phyloP scores from a whole-genome alignment of 2,888 invertebrate species.

The Ommatoiulus sabulosus region DNA sequence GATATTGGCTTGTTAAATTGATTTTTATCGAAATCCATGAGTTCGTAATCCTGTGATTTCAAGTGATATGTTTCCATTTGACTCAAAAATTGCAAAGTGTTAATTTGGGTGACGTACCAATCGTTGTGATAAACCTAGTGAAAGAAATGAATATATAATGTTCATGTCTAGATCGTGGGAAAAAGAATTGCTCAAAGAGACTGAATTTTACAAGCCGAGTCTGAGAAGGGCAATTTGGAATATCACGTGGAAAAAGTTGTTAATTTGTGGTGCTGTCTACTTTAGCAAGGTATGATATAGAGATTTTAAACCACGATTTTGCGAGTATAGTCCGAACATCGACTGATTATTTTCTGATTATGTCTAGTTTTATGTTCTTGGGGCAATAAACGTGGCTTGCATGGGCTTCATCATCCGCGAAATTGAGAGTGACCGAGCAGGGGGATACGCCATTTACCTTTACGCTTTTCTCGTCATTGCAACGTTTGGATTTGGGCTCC shows the following conservation, averaged over 20 bases:
- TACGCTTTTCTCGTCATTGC: constrained; percentile 3
- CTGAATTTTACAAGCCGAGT: background rate
- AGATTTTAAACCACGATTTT: constrained; percentile 14
- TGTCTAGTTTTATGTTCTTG: constrained; percentile 49
- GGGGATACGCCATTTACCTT: background rate
- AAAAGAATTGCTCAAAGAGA: constrained; percentile 12
- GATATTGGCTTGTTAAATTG: background rate
- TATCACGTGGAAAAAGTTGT: background rate
- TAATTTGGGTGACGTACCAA: background rate
- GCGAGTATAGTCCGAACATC: background rate
- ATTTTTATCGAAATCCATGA: no score
- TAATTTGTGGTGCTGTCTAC: constrained; percentile 5
- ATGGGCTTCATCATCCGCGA: constrained; percentile 29
- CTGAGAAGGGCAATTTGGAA: constrained; percentile 45
- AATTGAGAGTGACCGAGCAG: background rate
- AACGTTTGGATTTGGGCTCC: constrained; percentile 46
- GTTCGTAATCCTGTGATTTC: no score
- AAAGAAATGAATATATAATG: background rate
- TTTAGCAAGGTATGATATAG: constrained; percentile 42
- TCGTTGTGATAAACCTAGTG: background rate
- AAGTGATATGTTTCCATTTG: background rate
- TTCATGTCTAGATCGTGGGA: constrained; percentile 33
- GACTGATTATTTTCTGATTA: background rate
- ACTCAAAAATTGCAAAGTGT: background rate
- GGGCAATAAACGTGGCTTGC: background rate